Percentiles rank a stretch among this genome's conserved stretches.
Conservation (phyloP, 2,888 invertebrate genomes). For the Deroplatys truncata region DNA sequence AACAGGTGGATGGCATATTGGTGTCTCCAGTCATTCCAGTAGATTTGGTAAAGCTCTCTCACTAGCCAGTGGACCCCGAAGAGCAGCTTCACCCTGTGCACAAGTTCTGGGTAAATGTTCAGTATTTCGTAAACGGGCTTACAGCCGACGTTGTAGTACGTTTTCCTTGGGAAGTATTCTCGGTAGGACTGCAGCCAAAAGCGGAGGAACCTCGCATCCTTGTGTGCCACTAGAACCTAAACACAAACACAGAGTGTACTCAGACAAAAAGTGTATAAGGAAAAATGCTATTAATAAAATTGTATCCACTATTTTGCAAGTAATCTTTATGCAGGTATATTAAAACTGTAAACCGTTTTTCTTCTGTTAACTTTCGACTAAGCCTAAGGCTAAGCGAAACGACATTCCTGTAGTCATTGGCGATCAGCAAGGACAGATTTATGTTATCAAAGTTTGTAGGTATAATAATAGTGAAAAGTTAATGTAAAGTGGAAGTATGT, state of each 20-base stretch:
- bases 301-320: too few relatives aligned
- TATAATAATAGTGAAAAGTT: too few relatives aligned
- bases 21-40: conserved; percentile 38
- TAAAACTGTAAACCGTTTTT: too few relatives aligned
- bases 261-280: too few relatives aligned
- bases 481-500: too few relatives aligned
- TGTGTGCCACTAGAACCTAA: conserved; percentile 39
- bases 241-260: conserved; percentile 30
- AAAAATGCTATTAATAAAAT: too few relatives aligned
- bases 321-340: too few relatives aligned
- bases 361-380: too few relatives aligned
- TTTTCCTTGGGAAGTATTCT: conserved; percentile 38
- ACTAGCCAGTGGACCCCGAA: conserved; percentile 42
- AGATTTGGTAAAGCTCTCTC: conserved; percentile 36
- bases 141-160: conserved; percentile 46
- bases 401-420: too few relatives aligned
- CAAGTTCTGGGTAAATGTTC: conserved; percentile 38
- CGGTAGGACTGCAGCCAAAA: conserved; percentile 41
- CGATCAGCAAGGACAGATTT: too few relatives aligned
- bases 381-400: too few relatives aligned
- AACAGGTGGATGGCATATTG: conserved; percentile 41
- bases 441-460: too few relatives aligned
- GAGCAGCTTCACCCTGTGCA: conserved; percentile 38
- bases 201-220: conserved; percentile 40
- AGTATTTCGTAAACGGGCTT: conserved; percentile 41